These are phyloP conservation scores for Zonitis immaculata DNA, from an alignment of 2,888 invertebrate species.

Conservation along the genomic window DNA sequence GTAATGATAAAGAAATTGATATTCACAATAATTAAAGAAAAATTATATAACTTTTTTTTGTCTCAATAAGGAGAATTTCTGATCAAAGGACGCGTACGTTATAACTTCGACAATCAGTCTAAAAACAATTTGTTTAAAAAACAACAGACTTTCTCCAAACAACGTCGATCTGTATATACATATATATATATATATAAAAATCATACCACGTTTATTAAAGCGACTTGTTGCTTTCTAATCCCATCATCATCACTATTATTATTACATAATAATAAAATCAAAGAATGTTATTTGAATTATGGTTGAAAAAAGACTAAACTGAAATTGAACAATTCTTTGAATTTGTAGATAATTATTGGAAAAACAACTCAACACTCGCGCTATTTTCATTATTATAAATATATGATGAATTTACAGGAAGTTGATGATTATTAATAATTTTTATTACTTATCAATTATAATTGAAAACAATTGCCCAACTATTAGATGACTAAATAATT, in stretches of 20 bases:
- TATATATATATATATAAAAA: too few species aligned
- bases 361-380: too few species aligned
- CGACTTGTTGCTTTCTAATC: slow-evolving; percentile 16
- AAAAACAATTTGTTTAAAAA: slow-evolving; percentile 12
- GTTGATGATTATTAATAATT: too few species aligned
- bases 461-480: not conserved
- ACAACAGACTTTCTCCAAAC: slow-evolving; percentile 7
- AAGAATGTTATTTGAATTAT: not conserved
- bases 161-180: slow-evolving; percentile 7
- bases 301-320: not conserved
- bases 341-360: too few species aligned
- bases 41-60: not conserved
- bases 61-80: too few species aligned
- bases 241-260: not conserved
- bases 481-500: not conserved
- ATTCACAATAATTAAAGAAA: not conserved
- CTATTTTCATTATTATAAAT: too few species aligned
- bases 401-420: too few species aligned
- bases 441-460: not conserved
- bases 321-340: not conserved
- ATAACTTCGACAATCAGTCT: slow-evolving; percentile 6
- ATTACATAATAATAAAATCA: slow-evolving; percentile 9
- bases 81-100: not conserved
- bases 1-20: too few species aligned
- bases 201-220: slow-evolving; percentile 7